Base-by-base conservation (phyloP, 2,888 invertebrate genomes). In the Epinotia demarniana region DNA sequence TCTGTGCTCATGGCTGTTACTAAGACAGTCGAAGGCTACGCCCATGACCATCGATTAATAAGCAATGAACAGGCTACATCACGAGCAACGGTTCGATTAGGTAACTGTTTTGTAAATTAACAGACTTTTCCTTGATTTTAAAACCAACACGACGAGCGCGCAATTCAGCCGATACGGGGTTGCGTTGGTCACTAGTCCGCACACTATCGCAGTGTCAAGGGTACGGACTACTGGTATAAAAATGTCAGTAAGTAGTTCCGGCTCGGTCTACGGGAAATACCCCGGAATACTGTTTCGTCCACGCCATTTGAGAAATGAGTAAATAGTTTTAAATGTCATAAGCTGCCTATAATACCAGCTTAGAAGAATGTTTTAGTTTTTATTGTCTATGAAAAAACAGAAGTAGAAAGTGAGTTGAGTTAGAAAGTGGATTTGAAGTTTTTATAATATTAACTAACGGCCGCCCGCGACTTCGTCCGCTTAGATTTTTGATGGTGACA, bases 41-140 rank as follows among this genome's bases (percentile, higher is more conserved):
- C 27, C 72, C 71, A 18, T 75, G 75, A 43, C 63, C 64, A 23
- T 19, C 39, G 33, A 60, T 71, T 53, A 68, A 67, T 73, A 66
- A 66, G 66, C 72, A 60, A 49, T 60, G 72, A 67, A 9, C 27
- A 66, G 9, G 64, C 61, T 60, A 57, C 19, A 57, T 18, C 69
- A 60, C 58, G 69, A 69, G 23, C 18, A 23, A 16, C 23, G 23
- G 23, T 57, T 60, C 46, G n/a, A 46, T 46, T n/a, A 27, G 53
- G 66, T 66, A 66, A 53, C 49, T 16, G 66, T n/a, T 66, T 12
- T 12, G n/a, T 60, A n/a, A 58, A 46, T 60, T 60, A n/a, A 69
- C 46, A 60, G 23, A 43, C 53, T 43, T 68, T 57, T 23, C 68
- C 58, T 68, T 55, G 12, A 39, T 39, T 67, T 43, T 43, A 57